Percentiles rank a stretch among this genome's conserved stretches.
Conservation (phyloP, 1,140 invertebrate species). For the Scaptomyza montana region DNA sequence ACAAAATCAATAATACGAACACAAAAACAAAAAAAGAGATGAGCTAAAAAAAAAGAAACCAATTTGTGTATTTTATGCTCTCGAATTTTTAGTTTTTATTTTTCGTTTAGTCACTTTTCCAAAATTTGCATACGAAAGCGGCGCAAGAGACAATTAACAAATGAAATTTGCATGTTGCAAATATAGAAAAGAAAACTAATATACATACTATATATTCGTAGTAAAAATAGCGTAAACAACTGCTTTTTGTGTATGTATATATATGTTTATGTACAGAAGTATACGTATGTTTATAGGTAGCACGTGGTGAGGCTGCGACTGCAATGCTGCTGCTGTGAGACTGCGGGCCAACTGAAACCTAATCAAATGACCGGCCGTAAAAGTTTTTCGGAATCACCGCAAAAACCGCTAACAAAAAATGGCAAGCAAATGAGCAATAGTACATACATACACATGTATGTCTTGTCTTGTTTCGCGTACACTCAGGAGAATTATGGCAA, state of each 20-base stretch:
- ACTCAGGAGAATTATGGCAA: slow-evolving; percentile 9
- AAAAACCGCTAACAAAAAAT: slow-evolving; percentile 31
- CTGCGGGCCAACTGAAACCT: slow-evolving; percentile 39
- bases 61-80: slow-evolving; percentile 20
- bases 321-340: slow-evolving; percentile 37
- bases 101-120: slow-evolving; percentile 22
- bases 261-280: background rate
- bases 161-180: slow-evolving; percentile 32
- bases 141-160: slow-evolving; percentile 51
- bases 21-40: background rate
- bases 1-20: slow-evolving; percentile 6
- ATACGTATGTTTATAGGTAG: background rate
- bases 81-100: slow-evolving; percentile 3
- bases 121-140: slow-evolving; percentile 34
- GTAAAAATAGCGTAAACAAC: background rate
- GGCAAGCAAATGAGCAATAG: slow-evolving; percentile 4
- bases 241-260: too few species aligned
- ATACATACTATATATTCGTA: slow-evolving; percentile 1
- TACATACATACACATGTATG: too few species aligned
- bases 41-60: background rate
- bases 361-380: slow-evolving; percentile 46
- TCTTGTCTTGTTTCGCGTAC: background rate
- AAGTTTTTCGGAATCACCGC: slow-evolving; percentile 22
- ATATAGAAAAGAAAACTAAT: slow-evolving; percentile 14
- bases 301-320: slow-evolving; percentile 20